Conservation (phyloP, 2,797 vertebrate genomes). For the Gymnothorax javanicus region DNA sequence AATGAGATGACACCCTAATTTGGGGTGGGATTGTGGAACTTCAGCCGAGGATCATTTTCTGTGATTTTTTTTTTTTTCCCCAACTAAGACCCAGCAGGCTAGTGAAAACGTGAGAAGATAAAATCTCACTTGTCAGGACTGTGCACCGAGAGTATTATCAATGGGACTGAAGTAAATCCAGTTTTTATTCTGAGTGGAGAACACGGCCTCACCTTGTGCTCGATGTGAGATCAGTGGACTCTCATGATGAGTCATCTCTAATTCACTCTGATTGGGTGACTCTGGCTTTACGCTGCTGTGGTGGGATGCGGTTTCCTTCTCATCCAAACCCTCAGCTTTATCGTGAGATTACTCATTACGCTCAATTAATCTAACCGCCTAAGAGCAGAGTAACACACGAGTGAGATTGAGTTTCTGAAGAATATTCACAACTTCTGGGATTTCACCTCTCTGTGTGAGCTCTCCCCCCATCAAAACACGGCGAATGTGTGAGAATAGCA, state of each 20-base stretch:
- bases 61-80: background rate
- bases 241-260: background rate
- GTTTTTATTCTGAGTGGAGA: background rate
- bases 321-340: background rate
- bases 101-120: background rate
- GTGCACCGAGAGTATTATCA: background rate
- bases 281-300: background rate
- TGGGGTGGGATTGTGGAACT: background rate
- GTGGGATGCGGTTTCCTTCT: background rate
- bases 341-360: conserved; percentile 11
- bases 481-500: background rate
- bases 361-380: conserved; percentile 15
- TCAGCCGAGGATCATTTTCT: background rate
- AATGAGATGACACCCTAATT: background rate
- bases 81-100: background rate
- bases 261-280: background rate
- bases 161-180: background rate
- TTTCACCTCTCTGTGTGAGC: background rate
- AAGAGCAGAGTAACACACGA: conserved; percentile 7
- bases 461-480: background rate
- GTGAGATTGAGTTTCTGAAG: background rate
- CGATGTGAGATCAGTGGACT: background rate
- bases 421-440: background rate
- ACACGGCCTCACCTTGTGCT: background rate
- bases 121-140: background rate